phyloP scores from a whole-genome alignment of 2,888 invertebrate species.

The Mesochorus sp. region DNA sequence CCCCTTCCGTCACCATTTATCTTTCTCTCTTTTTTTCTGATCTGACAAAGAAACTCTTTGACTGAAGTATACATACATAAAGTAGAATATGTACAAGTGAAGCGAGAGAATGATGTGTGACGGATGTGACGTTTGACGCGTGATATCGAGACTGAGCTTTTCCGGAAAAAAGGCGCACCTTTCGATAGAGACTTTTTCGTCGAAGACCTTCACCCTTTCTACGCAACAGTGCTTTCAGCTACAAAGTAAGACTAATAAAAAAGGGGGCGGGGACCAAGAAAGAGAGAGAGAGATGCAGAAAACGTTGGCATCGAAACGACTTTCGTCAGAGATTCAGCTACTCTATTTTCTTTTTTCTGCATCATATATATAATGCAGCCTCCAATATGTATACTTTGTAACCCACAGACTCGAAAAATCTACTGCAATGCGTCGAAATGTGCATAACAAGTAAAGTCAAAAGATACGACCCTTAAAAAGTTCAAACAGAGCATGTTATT shows the following conservation, averaged over 20 bases:
- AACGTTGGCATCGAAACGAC: slow-evolving; percentile 55
- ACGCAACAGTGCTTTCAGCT: slow-evolving; percentile 43
- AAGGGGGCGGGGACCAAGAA: background rate
- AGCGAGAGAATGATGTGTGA: slow-evolving; percentile 55
- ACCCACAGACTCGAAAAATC: slow-evolving; percentile 20
- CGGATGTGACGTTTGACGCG: slow-evolving; percentile 55
- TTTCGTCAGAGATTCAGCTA: slow-evolving; percentile 52
- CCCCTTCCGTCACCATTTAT: too few relatives aligned
- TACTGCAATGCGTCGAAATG: slow-evolving; percentile 56
- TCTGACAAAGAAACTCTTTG: slow-evolving; percentile 57
- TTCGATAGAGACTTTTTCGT: slow-evolving; percentile 51
- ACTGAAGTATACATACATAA: slow-evolving; percentile 19
- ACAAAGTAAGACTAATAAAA: slow-evolving; percentile 11
- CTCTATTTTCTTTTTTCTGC: slow-evolving; percentile 31
- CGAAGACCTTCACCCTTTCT: slow-evolving; percentile 33
- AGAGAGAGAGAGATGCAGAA: too few relatives aligned
- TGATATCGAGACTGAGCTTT: slow-evolving; percentile 59
- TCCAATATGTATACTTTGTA: slow-evolving; percentile 49
- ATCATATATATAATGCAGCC: slow-evolving; percentile 26
- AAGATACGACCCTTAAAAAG: background rate
- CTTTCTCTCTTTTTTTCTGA: slow-evolving; percentile 18
- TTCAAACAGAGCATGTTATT: background rate
- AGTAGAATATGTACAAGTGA: slow-evolving; percentile 28
- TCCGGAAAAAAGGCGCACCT: slow-evolving; percentile 31
- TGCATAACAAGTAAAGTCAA: slow-evolving; percentile 28